phyloP scores from a whole-genome alignment of 2,888 invertebrate species.

The Aricia artaxerxes region DNA sequence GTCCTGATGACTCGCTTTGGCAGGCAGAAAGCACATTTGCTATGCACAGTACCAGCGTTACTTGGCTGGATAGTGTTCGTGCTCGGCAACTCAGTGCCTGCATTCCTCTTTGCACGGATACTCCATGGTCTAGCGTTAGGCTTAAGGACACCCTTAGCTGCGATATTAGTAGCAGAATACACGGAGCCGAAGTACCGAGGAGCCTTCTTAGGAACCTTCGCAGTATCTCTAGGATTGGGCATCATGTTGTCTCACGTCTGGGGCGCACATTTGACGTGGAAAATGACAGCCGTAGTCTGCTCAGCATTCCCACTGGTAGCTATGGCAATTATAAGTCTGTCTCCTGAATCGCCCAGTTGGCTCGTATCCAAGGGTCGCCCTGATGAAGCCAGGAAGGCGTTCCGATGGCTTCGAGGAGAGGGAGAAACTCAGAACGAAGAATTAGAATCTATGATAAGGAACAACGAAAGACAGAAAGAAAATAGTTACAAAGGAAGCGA shows the following conservation, averaged over 20 bases:
- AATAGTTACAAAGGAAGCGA: conserved; percentile 50
- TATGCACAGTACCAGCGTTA: conserved; percentile 73
- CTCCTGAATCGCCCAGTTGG: conserved; percentile 86
- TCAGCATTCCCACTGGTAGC: conserved; percentile 72
- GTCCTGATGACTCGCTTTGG: conserved; percentile 81
- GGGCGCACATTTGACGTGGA: conserved; percentile 83
- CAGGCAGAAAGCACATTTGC: conserved; percentile 77
- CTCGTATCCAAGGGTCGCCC: conserved; percentile 80
- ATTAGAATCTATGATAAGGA: conserved; percentile 64
- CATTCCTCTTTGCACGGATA: conserved; percentile 67
- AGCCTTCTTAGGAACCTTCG: conserved; percentile 81
- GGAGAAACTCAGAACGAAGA: conserved; percentile 68
- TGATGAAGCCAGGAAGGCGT: conserved; percentile 80
- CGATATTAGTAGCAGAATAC: conserved; percentile 81
- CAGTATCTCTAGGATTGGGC: conserved; percentile 82
- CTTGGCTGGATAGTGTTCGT: conserved; percentile 73
- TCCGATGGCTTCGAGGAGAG: conserved; percentile 81
- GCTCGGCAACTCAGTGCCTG: conserved; percentile 64
- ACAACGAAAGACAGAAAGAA: conserved; percentile 59
- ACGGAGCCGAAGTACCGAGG: conserved; percentile 83
- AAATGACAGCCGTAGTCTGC: conserved; percentile 78
- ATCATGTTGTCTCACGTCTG: conserved; percentile 83
- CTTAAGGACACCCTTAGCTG: conserved; percentile 74
- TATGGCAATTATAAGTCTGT: conserved; percentile 69
- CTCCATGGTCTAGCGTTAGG: conserved; percentile 78